phyloP scores from a whole-genome alignment of 1,140 invertebrate species.

The Cherax destructor region DNA sequence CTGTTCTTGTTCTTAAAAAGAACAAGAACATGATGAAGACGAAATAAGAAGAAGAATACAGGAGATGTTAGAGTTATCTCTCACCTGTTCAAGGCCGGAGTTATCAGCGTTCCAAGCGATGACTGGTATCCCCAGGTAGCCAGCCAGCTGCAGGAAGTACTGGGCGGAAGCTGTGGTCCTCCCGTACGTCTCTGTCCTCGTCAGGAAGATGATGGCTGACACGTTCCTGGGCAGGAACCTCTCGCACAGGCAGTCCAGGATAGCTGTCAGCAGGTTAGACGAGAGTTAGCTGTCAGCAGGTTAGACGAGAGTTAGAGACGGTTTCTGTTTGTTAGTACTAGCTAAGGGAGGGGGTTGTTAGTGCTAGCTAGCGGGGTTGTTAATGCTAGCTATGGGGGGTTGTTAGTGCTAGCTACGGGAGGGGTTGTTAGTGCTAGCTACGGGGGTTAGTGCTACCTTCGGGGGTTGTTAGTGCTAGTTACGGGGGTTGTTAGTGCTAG shows the following conservation, averaged over 20 bases:
- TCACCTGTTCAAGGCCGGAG: constrained; percentile 85
- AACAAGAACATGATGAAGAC: background rate
- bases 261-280: constrained; percentile 29
- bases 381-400: background rate
- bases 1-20: too few species aligned
- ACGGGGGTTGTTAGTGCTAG: background rate
- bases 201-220: constrained; percentile 93
- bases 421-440: too few species aligned
- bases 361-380: background rate
- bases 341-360: background rate
- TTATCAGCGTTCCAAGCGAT: constrained; percentile 96
- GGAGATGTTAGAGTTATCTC: constrained; percentile 75
- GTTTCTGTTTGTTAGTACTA: background rate
- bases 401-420: background rate
- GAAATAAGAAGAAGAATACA: background rate
- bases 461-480: too few species aligned
- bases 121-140: constrained; percentile 89
- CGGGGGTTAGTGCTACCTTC: too few species aligned
- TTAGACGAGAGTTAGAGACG: background rate
- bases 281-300: constrained; percentile 24
- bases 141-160: constrained; percentile 93
- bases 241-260: constrained; percentile 85
- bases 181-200: constrained; percentile 92
- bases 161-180: constrained; percentile 93
- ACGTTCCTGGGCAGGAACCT: constrained; percentile 92